phyloP scores from a whole-genome alignment of 1,140 invertebrate genomes.

The Battus philenor region DNA sequence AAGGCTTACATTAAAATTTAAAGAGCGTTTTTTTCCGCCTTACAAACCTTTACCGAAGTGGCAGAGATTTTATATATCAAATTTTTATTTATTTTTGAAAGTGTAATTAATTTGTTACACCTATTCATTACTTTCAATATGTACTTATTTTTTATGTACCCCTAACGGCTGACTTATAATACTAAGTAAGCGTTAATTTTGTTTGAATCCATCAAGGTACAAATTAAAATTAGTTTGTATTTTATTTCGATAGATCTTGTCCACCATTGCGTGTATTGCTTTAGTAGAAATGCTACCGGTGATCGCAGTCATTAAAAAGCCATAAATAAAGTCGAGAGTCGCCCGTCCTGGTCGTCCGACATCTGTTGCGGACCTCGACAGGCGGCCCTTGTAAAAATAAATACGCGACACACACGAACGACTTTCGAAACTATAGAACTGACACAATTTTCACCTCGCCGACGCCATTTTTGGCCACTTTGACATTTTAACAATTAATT shows the following conservation, averaged over 20 bases:
- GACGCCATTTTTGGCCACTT: not conserved
- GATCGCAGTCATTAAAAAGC: conserved; percentile 52
- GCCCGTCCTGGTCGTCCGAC: conserved; percentile 26
- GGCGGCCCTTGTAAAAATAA: conserved; percentile 39
- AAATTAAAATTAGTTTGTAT: not conserved
- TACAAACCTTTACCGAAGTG: no score
- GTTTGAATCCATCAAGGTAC: not conserved
- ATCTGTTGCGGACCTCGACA: conserved; percentile 35
- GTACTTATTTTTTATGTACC: no score
- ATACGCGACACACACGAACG: conserved; percentile 16
- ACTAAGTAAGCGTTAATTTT: not conserved
- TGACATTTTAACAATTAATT: conserved; percentile 14
- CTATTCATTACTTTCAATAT: no score
- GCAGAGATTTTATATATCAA: no score
- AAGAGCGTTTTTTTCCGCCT: no score
- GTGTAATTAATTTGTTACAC: no score
- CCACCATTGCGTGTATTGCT: conserved; percentile 15
- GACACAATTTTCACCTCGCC: conserved; percentile 8
- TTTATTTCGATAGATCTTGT: conserved; percentile 5
- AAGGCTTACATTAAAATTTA: no score
- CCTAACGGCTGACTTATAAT: no score
- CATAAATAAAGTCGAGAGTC: conserved; percentile 55
- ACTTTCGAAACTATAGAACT: conserved; percentile 15
- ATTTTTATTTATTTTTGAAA: no score
- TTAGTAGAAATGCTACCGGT: conserved; percentile 15